Conservation (phyloP, 2,888 invertebrate genomes). For the Eustalomyia histrio region DNA sequence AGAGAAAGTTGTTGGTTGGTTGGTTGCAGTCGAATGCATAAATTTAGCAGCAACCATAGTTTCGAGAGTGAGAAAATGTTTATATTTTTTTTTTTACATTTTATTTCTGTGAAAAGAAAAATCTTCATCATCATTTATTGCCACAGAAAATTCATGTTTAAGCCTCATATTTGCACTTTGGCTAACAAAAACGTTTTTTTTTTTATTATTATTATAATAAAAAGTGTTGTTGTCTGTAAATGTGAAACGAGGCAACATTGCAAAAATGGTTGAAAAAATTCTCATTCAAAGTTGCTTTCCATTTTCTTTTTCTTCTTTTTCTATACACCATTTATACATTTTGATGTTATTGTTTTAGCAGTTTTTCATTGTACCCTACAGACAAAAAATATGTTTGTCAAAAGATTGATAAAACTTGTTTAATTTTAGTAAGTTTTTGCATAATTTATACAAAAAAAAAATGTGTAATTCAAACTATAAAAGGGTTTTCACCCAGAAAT, state of each 20-base stretch:
- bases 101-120: conserved; percentile 29
- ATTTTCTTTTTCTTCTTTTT: conserved; percentile 17
- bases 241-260: conserved; percentile 64
- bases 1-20: conserved; percentile 65
- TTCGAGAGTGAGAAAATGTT: conserved; percentile 62
- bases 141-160: conserved; percentile 60
- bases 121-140: conserved; percentile 20
- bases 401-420: neutral
- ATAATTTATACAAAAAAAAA: too few relatives aligned
- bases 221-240: conserved; percentile 48
- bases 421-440: neutral
- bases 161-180: conserved; percentile 47
- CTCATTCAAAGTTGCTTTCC: conserved; percentile 16
- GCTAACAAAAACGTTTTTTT: conserved; percentile 7
- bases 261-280: conserved; percentile 32
- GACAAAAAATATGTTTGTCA: neutral
- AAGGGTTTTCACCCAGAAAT: too few relatives aligned
- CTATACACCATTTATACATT: neutral
- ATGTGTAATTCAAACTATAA: too few relatives aligned
- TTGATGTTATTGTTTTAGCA: conserved; percentile 34
- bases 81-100: conserved; percentile 5
- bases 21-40: conserved; percentile 60
- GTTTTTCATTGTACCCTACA: conserved; percentile 47
- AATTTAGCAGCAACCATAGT: conserved; percentile 58
- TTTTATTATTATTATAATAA: conserved; percentile 51